Evolutionary conservation across 2,888 invertebrate species (phyloP).

Genomic region (Lamellibrachia satsuma): DNA sequence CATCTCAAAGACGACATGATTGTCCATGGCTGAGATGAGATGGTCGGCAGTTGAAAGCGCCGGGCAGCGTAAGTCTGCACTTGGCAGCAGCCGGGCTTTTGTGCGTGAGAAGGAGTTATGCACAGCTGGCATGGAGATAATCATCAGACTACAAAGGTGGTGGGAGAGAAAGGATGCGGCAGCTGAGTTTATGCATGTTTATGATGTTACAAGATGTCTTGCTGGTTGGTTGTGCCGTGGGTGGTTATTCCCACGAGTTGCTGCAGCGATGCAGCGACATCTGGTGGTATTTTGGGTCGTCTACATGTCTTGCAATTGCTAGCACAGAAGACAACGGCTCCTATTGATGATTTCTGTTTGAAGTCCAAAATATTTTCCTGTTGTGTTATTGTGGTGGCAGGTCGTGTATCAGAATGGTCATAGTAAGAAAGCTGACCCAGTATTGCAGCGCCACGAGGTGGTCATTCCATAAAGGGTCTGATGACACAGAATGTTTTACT

Average conservation of each 20-base stretch:
- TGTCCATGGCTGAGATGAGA: not conserved
- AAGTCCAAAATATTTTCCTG: not conserved
- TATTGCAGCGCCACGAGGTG: not conserved
- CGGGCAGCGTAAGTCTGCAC: not conserved
- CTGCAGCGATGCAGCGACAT: not conserved
- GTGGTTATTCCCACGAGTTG: not conserved
- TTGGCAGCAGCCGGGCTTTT: slow-evolving; percentile 11
- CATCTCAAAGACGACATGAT: not conserved
- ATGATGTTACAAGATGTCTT: not conserved
- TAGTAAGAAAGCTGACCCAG: not conserved
- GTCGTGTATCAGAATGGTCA: not conserved
- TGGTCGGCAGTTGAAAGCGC: not conserved
- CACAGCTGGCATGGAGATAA: not conserved
- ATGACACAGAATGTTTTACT: not conserved
- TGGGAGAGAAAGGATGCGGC: not conserved
- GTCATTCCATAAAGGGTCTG: not conserved
- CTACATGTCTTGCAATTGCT: not conserved
- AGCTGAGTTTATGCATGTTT: not conserved
- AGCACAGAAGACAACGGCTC: not conserved
- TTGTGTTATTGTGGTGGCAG: not conserved
- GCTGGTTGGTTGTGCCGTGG: not conserved
- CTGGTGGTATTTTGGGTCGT: too few relatives aligned
- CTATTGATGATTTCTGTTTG: not conserved
- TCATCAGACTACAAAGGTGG: not conserved
- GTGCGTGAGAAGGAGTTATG: not conserved